These are phyloP conservation scores for Sinonovacula constricta DNA, from an alignment of 1,140 invertebrate species.

Conservation along the genomic window DNA sequence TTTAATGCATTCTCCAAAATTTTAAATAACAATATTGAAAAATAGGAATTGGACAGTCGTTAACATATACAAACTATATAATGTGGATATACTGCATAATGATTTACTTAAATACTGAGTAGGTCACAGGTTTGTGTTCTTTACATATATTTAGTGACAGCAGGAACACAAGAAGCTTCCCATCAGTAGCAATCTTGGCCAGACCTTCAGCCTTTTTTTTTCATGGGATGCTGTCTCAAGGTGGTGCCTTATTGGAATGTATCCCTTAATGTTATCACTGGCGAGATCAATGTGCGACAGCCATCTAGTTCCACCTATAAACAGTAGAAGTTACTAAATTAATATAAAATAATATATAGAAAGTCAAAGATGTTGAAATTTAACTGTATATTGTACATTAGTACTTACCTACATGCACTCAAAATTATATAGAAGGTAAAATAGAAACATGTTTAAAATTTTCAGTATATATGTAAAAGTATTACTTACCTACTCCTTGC, in stretches of 20 bases:
- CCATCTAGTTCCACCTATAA: slow-evolving; percentile 26
- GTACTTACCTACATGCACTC: neutral
- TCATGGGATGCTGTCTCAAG: slow-evolving; percentile 31
- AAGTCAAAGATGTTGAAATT: neutral
- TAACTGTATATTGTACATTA: slow-evolving; percentile 6
- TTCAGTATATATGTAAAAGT: neutral
- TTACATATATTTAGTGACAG: slow-evolving; percentile 7
- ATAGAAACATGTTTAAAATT: neutral
- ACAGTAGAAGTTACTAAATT: neutral
- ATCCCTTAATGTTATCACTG: slow-evolving; percentile 1
- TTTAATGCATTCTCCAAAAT: neutral
- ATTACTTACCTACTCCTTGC: neutral
- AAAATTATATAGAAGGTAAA: slow-evolving; percentile 5
- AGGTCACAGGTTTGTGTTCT: neutral
- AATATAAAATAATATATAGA: neutral
- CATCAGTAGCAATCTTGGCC: slow-evolving; percentile 9
- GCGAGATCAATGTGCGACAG: slow-evolving; percentile 11
- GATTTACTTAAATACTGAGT: slow-evolving; percentile 1
- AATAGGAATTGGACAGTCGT: neutral
- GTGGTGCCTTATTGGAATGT: neutral
- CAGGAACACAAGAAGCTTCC: slow-evolving; percentile 9
- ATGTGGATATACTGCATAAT: neutral
- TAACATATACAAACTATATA: slow-evolving; percentile 1
- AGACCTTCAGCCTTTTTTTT: slow-evolving; percentile 17
- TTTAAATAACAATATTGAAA: neutral